Percentiles rank a stretch among this genome's conserved stretches.
Conservation (phyloP, 2,797 vertebrate species). For the Tokudaia tokunoshimensis region DNA sequence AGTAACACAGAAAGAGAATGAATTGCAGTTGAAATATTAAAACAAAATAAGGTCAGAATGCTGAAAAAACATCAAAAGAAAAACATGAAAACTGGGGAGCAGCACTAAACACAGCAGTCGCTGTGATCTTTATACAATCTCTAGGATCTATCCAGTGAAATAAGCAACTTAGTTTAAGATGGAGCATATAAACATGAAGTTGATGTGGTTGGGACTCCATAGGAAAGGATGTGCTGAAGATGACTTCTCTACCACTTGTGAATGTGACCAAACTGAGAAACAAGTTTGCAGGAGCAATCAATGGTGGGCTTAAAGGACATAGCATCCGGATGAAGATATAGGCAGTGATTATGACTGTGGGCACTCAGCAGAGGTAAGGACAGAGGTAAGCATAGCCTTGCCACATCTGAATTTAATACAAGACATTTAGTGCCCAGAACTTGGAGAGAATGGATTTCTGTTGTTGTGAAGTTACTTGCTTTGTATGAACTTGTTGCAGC, state of each 20-base stretch:
- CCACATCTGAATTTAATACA: background rate
- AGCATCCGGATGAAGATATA: background rate
- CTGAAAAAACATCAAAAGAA: background rate
- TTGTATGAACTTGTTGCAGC: background rate
- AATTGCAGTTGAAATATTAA: background rate
- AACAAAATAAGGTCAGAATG: background rate
- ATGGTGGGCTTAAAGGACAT: background rate
- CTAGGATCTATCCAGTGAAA: background rate
- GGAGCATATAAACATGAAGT: background rate
- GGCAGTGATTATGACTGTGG: background rate
- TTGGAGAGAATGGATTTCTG: background rate
- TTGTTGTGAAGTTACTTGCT: background rate
- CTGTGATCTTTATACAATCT: background rate
- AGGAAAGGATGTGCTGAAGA: background rate
- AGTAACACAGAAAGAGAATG: background rate
- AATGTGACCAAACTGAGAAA: background rate
- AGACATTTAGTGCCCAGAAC: background rate
- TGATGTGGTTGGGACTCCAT: background rate
- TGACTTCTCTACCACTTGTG: background rate
- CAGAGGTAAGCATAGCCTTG: background rate
- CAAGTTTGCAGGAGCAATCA: background rate
- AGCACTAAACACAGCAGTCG: background rate
- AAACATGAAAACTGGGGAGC: background rate
- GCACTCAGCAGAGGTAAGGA: background rate
- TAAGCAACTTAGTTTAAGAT: constrained; percentile 51